Evolutionary conservation across 2,888 invertebrate species (phyloP), one percentile per base, ranked within the genome.

Genomic region (Aleiodes testaceus): DNA sequence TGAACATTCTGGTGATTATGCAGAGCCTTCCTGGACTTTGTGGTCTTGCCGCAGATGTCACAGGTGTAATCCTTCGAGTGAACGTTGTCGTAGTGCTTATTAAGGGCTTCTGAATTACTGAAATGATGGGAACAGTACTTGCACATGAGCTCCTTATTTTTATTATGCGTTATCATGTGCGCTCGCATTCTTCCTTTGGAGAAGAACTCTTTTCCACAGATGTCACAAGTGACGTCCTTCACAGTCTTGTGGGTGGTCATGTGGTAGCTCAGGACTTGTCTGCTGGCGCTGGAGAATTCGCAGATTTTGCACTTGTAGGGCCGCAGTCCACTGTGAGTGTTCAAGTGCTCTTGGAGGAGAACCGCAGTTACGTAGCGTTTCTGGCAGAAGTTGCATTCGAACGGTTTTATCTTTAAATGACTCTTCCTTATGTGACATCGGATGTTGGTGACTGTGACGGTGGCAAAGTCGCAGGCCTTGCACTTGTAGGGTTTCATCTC

Each of bases 401-500:
- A 85, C 0, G 85, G 85, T 67, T 85, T 85, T 36, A 85, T 81
- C 75, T 84, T 84, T 11, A 85, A 72, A 67, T 85, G 85, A 65
- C 82, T 82, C 63, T 85, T 85, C 42, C 84, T 78, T 4, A 85
- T 82, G 64, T 85, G 85, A 42, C 81, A 81, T 0, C 85, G 79
- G 45, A 85, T 79, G 59, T 85, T 84, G 42, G 80, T 84, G 2
- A 84, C 76, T 1, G 84, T 85, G 1, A 85, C 80, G 0, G 85
- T 85, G 2, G 82, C 66, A 49, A 84, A 85, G 7, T 80, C 77
- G 53, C 85, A 85, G 0, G 73, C 77, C 55, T 72, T 81, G 67
- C 85, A 85, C 14, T 80, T 76, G 69, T 80, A 85, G 0, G 85
- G 85, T 69, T 80, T 83, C 80, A 85, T 85, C 1, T 82, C 78